phyloP scores from a whole-genome alignment of 2,113 vertebrate genomes.

The Anolis sagrei region DNA sequence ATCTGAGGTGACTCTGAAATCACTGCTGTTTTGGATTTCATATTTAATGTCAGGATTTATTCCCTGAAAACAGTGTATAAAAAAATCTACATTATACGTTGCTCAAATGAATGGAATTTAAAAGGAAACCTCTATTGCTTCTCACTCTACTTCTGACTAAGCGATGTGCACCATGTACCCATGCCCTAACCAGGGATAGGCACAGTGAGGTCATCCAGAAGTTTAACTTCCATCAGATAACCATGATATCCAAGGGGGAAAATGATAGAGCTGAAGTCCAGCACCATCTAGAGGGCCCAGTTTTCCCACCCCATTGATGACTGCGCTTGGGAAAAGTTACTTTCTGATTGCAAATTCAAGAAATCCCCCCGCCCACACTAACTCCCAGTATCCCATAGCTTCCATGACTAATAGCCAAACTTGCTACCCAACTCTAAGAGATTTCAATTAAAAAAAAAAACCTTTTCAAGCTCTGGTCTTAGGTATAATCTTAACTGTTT shows the following conservation, averaged over 20 bases:
- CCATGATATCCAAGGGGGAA: no score
- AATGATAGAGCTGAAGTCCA: no score
- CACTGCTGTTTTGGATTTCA: slow-evolving; percentile 82
- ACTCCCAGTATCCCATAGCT: no score
- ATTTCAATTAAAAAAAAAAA: no score
- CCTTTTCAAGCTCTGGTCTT: no score
- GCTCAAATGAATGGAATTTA: background rate
- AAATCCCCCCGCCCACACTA: no score
- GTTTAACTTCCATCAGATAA: background rate
- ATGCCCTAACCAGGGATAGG: background rate
- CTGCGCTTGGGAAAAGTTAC: no score
- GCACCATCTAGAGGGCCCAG: no score
- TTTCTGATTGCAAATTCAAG: no score
- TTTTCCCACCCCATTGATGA: no score
- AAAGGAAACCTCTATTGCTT: background rate
- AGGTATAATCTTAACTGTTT: background rate
- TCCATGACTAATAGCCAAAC: no score
- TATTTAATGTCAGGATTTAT: slow-evolving; percentile 84
- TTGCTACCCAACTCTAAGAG: no score
- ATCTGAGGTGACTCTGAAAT: slow-evolving; percentile 81
- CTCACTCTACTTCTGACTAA: background rate
- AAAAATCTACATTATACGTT: background rate
- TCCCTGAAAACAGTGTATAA: slow-evolving; percentile 73
- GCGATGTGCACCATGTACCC: background rate
- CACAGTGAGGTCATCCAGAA: background rate